Percentiles rank a stretch among this genome's conserved stretches.
phyloP scores from a whole-genome alignment of 1,140 invertebrate species.

The Panulirus ornatus region DNA sequence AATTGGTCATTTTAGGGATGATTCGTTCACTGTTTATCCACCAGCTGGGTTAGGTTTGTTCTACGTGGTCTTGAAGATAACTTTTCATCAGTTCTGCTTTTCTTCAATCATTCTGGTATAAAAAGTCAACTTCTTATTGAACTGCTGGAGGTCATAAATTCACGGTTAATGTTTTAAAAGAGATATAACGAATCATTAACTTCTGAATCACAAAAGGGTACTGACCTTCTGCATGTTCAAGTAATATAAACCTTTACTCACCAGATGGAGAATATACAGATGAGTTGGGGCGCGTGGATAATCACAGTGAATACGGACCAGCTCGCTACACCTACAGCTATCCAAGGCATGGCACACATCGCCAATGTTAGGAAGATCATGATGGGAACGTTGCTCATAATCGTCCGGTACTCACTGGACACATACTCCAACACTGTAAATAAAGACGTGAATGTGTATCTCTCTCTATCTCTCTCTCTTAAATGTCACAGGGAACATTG shows the following conservation, averaged over 20 bases:
- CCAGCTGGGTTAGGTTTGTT: not conserved
- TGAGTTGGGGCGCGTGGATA: conserved; percentile 45
- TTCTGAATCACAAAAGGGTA: not conserved
- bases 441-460: too few species aligned
- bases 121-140: not conserved
- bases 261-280: conserved; percentile 48
- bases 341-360: conserved; percentile 60
- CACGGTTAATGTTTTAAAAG: not conserved
- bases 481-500: too few species aligned
- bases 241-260: not conserved
- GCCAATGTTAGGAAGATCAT: conserved; percentile 56
- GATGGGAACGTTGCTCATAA: conserved; percentile 62
- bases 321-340: conserved; percentile 17
- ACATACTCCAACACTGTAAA: conserved; percentile 62
- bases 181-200: not conserved
- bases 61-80: not conserved
- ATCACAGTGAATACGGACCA: conserved; percentile 40
- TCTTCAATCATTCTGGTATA: not conserved
- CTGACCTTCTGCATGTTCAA: not conserved
- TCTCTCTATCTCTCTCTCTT: too few species aligned
- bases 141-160: not conserved
- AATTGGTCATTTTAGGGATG: not conserved
- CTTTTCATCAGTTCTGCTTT: not conserved
- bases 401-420: conserved; percentile 55
- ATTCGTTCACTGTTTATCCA: not conserved